Base-by-base conservation (phyloP, 1,140 invertebrate genomes). In the Luehdorfia chinensis region DNA sequence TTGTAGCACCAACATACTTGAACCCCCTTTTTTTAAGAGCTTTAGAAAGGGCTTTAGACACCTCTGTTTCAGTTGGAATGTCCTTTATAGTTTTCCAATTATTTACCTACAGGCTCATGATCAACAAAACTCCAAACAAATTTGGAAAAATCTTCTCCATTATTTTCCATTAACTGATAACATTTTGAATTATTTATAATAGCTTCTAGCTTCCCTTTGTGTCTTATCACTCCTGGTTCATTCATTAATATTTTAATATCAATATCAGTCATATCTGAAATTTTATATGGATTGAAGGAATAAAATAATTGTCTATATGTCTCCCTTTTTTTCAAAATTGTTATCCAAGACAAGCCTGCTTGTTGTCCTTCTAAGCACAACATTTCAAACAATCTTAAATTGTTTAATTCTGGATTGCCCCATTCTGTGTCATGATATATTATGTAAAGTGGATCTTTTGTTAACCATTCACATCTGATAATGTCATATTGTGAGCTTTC, bases 291-390 rank as follows among this genome's bases (percentile, higher is more conserved):
- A 52, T 76, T 50, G 56, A 85, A 84, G 39, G 75, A 55, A 47
- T 50, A 43, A 51, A 81, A 83, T 6, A 62, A 19, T 57, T 64
- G 55, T 33, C 64, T 59, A 49, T 84, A 86, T 41, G 56, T 64
- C 13, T 81, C 59, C 53, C 79, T 63, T 51, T 81, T 84, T 45
- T 75, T 78, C 19, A 85, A 58, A 45, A 85, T 68, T 34, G 81
- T 84, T 43, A 80, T 57, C 79, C 81, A 84, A 8, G 79, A 78
- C n/a, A 84, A 55, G 0, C 81, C 78, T 21, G 78, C 81, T 66
- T 85, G 81, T 58, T 81, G 77, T 3, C 81, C 78, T 74, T 85
- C 81, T 50, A 85, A 66, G 25, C 81, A 85, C n/a, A 85, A 16
- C 64, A 80, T 77, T 68, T 83, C 76, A 63, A 83, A 85, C 12